Evolutionary conservation across 2,888 invertebrate genomes (phyloP), one percentile per base, ranked within the genome.

Genomic region (Argyra leucocephala): DNA sequence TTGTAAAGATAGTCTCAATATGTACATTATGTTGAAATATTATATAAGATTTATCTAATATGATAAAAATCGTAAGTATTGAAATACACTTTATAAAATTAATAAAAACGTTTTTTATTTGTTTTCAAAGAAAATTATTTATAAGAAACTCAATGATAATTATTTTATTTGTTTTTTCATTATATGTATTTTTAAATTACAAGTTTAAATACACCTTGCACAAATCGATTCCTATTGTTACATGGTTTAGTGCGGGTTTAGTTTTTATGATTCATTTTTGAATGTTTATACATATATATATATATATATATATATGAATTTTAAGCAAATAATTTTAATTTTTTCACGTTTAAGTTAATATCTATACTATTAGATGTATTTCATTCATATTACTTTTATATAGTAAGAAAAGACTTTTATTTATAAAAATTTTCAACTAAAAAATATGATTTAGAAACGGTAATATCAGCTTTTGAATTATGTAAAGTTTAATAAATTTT

Each of bases 71-170:
- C n/a, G n/a, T n/a, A n/a, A n/a, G n/a, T n/a, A n/a, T n/a, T n/a
- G 31, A 31, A 31, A 31, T 31, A 31, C 31, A 31, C 31, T 31
- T 31, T n/a, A n/a, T n/a, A 22, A 59, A 57, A 23, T 61, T 62
- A 62, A 48, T 37, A 48, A 48, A 48, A 15, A 48, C 31, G 31
- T 31, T n/a, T 57, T 37, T 62, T 21, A 62, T 65, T 65, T 65
- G 22, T 58, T 58, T 31, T 36, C 2, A 18, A 48, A 48, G 18
- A n/a, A 48, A 18, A 48, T n/a, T n/a, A 48, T 48, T 48, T 48
- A 48, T 48, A 48, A 48, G 12, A 48, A n/a, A 48, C 48, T 48
- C 48, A 48, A 18, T 31, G n/a, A 15, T 48, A 31, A 31, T 31
- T 48, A 18, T 48, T 48, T 48, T 48, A n/a, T 48, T 48, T 48